A percentile compares a stretch with the other conserved stretches of the same genome.
These are phyloP conservation scores for Amazona vittata DNA, from an alignment of 2,113 vertebrate species.

Conservation along the genomic window DNA sequence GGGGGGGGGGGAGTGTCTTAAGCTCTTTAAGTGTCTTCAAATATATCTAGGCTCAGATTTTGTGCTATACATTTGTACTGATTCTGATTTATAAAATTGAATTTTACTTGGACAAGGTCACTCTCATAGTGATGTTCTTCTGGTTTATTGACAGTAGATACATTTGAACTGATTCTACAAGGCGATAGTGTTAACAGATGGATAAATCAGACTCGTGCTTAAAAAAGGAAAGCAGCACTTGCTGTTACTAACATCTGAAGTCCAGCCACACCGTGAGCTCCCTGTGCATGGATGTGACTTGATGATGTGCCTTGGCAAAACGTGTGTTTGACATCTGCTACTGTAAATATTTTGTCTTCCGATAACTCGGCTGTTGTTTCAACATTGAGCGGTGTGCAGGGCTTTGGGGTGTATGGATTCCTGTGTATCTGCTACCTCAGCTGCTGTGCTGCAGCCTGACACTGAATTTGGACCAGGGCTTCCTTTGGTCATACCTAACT, in stretches of 20 bases:
- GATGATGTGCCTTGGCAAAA: background rate
- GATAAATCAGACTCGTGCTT: background rate
- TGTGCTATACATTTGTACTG: background rate
- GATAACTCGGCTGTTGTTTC: background rate
- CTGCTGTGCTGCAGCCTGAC: background rate
- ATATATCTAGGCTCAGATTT: background rate
- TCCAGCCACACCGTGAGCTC: fast-evolving
- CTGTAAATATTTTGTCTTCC: background rate
- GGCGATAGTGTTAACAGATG: background rate
- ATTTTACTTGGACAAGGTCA: background rate
- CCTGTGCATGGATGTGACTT: fast-evolving
- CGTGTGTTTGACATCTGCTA: background rate
- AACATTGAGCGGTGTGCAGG: fast-evolving
- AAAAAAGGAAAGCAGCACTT: background rate
- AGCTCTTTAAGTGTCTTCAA: background rate
- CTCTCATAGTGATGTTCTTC: background rate
- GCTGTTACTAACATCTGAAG: background rate
- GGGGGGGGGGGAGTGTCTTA: background rate
- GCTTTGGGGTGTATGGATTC: background rate
- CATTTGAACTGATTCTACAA: background rate
- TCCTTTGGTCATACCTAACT: background rate
- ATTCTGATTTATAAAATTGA: background rate
- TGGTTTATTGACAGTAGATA: background rate
- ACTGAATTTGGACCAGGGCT: background rate
- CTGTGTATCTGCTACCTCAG: background rate